Percentiles rank a stretch among this genome's conserved stretches.
Evolutionary conservation across 2,113 vertebrate species (phyloP).

Genomic region (Cephalophus harveyi): DNA sequence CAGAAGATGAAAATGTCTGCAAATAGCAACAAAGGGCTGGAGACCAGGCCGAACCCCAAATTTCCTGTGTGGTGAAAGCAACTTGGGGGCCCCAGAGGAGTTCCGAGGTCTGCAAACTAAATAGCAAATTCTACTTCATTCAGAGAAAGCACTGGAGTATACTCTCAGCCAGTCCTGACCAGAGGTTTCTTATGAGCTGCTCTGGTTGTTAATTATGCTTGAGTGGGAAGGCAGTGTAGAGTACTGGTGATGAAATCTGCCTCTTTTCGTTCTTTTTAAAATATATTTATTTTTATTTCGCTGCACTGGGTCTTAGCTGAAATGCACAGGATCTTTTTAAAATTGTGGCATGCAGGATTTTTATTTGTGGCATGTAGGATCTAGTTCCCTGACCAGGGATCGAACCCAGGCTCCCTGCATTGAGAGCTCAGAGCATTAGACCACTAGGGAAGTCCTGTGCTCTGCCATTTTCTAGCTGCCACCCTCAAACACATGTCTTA

Average conservation of each 20-base stretch:
- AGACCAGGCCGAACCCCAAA: background rate
- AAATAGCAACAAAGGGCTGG: background rate
- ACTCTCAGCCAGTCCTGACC: background rate
- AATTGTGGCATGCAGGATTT: background rate
- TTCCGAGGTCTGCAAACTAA: background rate
- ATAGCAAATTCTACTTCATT: background rate
- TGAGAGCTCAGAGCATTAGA: background rate
- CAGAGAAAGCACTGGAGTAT: background rate
- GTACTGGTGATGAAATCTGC: background rate
- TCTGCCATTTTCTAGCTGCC: background rate
- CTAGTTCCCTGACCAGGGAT: background rate
- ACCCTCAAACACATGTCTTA: background rate
- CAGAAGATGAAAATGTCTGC: background rate
- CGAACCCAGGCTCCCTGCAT: accelerated
- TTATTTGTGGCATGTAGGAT: background rate
- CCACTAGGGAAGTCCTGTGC: background rate
- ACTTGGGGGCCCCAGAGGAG: background rate
- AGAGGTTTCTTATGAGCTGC: background rate
- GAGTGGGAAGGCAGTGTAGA: background rate
- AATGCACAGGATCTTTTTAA: background rate
- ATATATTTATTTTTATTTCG: background rate
- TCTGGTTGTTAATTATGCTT: background rate
- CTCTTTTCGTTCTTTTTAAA: background rate
- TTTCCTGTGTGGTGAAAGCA: background rate
- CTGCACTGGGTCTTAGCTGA: background rate